Evolutionary conservation across 2,888 invertebrate genomes (phyloP).

Genomic region (Augochlorella aurata): DNA sequence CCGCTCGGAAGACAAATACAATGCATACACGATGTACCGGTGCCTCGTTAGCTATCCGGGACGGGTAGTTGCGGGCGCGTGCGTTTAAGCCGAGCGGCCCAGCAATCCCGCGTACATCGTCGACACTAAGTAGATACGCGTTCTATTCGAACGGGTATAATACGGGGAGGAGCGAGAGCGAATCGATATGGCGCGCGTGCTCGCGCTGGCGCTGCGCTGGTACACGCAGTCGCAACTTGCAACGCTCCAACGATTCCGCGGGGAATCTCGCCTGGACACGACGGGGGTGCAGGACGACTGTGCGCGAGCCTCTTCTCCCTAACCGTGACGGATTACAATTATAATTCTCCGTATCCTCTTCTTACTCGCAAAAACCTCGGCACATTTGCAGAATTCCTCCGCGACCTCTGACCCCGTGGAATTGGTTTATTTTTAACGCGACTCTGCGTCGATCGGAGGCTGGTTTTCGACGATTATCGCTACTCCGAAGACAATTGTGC

Average conservation of each 20-base stretch:
- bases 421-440: too few relatives aligned
- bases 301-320: slow-evolving; percentile 1
- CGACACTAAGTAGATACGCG: slow-evolving; percentile 63
- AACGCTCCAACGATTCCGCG: slow-evolving; percentile 52
- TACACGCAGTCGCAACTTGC: slow-evolving; percentile 16
- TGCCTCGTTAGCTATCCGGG: slow-evolving; percentile 58
- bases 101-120: slow-evolving; percentile 57
- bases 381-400: background rate
- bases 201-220: background rate
- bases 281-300: slow-evolving; percentile 50
- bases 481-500: too few relatives aligned
- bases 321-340: slow-evolving; percentile 7
- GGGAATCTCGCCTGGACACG: slow-evolving; percentile 38
- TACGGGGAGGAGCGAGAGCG: slow-evolving; percentile 35
- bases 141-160: slow-evolving; percentile 49
- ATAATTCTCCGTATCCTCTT: background rate
- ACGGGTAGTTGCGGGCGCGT: slow-evolving; percentile 51
- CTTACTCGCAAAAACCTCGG: background rate
- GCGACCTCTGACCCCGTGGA: background rate
- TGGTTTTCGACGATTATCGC: too few relatives aligned
- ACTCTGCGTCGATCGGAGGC: too few relatives aligned
- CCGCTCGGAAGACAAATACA: slow-evolving; percentile 54
- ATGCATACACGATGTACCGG: slow-evolving; percentile 53
- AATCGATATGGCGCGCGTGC: slow-evolving; percentile 10
- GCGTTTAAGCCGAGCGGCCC: slow-evolving; percentile 59